Percentiles rank a stretch among this genome's conserved stretches.
These are phyloP conservation scores for Calameuta pallipes DNA, from an alignment of 2,888 invertebrate species.

Conservation along the genomic window DNA sequence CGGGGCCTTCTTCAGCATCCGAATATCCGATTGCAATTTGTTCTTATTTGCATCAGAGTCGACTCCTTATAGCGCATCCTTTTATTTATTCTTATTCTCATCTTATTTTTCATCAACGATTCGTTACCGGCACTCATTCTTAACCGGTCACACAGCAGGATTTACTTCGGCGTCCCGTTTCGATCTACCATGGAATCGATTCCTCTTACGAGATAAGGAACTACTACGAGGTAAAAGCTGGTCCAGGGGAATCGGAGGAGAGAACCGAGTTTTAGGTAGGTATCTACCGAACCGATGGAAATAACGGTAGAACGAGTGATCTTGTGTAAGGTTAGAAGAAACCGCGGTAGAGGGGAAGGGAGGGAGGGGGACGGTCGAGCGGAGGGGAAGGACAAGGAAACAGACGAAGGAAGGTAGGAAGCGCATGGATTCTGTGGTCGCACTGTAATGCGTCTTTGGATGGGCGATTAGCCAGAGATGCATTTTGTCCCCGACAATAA, in stretches of 20 bases:
- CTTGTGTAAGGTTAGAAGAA: neutral
- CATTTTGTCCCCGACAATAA: constrained; percentile 51
- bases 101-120: neutral
- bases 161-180: neutral
- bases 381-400: neutral
- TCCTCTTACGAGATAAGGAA: neutral
- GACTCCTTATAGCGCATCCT: neutral
- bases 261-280: neutral
- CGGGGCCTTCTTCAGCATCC: constrained; percentile 46
- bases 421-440: neutral
- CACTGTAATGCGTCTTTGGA: constrained; percentile 7
- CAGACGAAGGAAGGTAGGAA: neutral
- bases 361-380: neutral
- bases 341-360: neutral
- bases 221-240: neutral
- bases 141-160: neutral
- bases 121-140: neutral
- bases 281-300: neutral
- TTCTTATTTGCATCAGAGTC: constrained; percentile 46
- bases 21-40: constrained; percentile 60
- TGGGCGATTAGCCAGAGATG: constrained; percentile 10
- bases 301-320: neutral
- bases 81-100: neutral
- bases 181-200: neutral
- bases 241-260: neutral